Evolutionary conservation across 2,797 vertebrate species (phyloP).

Genomic region (Neoniphon sammara): DNA sequence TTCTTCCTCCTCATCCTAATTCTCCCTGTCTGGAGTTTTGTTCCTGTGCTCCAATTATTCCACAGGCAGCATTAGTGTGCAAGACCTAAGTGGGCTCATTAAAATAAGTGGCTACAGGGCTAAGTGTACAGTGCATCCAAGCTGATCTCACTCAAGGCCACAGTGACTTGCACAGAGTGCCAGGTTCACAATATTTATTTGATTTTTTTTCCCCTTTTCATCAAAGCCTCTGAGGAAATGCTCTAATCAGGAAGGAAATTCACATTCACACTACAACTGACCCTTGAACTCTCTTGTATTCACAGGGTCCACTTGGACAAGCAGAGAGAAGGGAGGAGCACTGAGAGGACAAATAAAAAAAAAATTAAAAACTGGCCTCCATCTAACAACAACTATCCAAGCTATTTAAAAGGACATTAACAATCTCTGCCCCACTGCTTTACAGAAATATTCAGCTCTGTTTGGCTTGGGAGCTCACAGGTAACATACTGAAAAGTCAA

Average conservation of each 20-base stretch:
- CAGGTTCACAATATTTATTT: constrained; percentile 59
- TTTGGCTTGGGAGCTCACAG: constrained; percentile 41
- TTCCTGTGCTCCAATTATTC: constrained; percentile 67
- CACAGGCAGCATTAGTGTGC: constrained; percentile 66
- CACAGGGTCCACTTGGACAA: constrained; percentile 25
- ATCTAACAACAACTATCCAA: constrained; percentile 23
- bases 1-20: constrained; percentile 57
- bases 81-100: constrained; percentile 79
- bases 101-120: constrained; percentile 76
- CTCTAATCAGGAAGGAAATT: constrained; percentile 44
- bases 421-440: constrained; percentile 42
- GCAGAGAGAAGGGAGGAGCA: constrained; percentile 24
- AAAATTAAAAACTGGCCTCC: constrained; percentile 27
- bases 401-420: constrained; percentile 39
- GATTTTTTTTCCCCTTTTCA: constrained; percentile 50
- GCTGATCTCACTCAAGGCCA: constrained; percentile 64
- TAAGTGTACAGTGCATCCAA: constrained; percentile 62
- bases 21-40: constrained; percentile 53
- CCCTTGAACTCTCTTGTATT: constrained; percentile 33
- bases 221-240: constrained; percentile 18
- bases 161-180: constrained; percentile 63
- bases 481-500: constrained; percentile 40
- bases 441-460: constrained; percentile 37
- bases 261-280: constrained; percentile 31
- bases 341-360: constrained; percentile 22